Evolutionary conservation across 2,888 invertebrate genomes (phyloP), one percentile per base, ranked within the genome.

Genomic region (Plagiodera versicolora): DNA sequence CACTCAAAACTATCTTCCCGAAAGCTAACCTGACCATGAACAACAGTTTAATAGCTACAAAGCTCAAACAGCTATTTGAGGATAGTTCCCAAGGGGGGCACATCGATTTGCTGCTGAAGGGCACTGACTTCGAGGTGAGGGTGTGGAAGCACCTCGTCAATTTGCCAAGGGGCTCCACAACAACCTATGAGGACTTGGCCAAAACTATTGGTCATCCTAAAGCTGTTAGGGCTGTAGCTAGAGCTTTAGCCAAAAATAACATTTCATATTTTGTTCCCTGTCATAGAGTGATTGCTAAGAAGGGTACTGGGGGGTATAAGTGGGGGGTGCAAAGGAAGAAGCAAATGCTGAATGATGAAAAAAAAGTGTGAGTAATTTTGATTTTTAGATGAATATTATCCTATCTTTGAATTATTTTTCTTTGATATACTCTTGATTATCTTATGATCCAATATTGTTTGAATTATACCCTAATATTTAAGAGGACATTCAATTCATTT

Each of bases 221-320:
- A 49, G 75, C 77, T n/a, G 66, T 75, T 8, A 70, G 79, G 60
- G 77, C 79, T 28, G 78, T 77, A 0, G 79, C 78, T n/a, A 75
- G 71, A 57, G 78, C 79, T 5, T 68, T 80, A n/a, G 72, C 75
- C 0, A 77, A 72, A 54, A 80, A 80, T 65, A 74, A 72, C 50
- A 67, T 79, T 61, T 69, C 75, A 0, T 79, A 74, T 67, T 66
- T 79, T 14, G 70, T 80, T 18, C 80, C 80, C 0, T 80, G 80
- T 56, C 79, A 80, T 63, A 65, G 79, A 30, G 76, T 79, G 10
- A 76, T 79, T 14, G 67, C 70, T 24, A 79, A 79, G 64, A 67
- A 66, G 57, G 77, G 77, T 1, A 63, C 68, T 14, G 54, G 75
- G n/a, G 75, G 76, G 57, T 80, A 77, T 60, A 67, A 70, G 18